A percentile compares a stretch with the other conserved stretches of the same genome.
Evolutionary conservation across 2,113 vertebrate genomes (phyloP).

Genomic region (Pyxicephalus adspersus): DNA sequence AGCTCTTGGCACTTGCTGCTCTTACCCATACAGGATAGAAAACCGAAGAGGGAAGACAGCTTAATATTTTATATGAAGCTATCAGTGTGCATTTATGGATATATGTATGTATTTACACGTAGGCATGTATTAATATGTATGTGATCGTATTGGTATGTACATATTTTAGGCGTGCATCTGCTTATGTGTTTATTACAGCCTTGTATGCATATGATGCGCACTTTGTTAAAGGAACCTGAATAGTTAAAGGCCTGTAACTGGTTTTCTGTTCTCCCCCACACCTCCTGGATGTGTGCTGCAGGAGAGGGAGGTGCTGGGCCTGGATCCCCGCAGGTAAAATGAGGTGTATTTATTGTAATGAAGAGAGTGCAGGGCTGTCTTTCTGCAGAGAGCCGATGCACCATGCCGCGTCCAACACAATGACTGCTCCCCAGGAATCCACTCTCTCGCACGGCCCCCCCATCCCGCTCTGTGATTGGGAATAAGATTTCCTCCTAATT

Average conservation of each 20-base stretch:
- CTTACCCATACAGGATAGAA: neutral
- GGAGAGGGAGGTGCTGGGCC: conserved; percentile 3
- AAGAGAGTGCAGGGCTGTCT: conserved; percentile 33
- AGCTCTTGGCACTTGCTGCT: neutral
- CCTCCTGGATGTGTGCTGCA: conserved; percentile 6
- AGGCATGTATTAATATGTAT: conserved; percentile 30
- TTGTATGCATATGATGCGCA: neutral
- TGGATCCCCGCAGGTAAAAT: conserved; percentile 55
- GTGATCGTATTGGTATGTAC: conserved; percentile 1
- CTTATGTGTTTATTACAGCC: neutral
- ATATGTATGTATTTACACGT: neutral
- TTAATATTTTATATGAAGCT: conserved; percentile 20
- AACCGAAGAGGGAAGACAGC: neutral
- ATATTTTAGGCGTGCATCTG: conserved; percentile 4
- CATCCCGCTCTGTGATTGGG: conserved; percentile 37
- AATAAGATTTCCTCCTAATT: conserved; percentile 52
- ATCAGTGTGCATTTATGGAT: conserved; percentile 11
- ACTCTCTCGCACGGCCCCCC: conserved; percentile 23
- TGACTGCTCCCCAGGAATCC: conserved; percentile 44
- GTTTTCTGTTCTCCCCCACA: neutral
- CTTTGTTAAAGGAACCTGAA: conserved; percentile 16
- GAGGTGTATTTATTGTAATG: conserved; percentile 56
- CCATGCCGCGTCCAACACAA: conserved; percentile 47
- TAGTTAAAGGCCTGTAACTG: conserved; percentile 31
- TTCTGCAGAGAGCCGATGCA: conserved; percentile 24